Evolutionary conservation across 2,797 vertebrate species (phyloP).

Genomic region (Streptopelia turtur): DNA sequence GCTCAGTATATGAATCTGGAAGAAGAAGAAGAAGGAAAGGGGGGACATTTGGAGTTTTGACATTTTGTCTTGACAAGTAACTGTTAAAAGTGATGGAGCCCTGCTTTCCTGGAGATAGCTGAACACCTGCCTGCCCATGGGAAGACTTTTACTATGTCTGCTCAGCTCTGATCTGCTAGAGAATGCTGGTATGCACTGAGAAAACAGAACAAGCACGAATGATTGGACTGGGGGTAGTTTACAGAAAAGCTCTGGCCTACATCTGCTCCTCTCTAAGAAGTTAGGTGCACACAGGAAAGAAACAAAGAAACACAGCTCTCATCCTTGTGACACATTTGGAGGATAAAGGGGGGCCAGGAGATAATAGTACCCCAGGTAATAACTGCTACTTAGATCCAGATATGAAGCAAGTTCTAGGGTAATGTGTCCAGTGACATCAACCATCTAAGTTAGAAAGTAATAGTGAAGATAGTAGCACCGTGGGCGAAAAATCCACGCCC

Average conservation of each 20-base stretch:
- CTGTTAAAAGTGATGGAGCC: no score
- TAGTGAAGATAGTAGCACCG: not conserved
- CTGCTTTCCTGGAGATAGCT: no score
- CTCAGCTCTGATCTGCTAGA: not conserved
- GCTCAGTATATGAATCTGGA: no score
- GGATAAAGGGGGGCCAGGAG: fast-evolving
- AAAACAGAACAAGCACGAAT: not conserved
- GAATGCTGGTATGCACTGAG: not conserved
- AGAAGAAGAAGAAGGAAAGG: no score
- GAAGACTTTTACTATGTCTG: not conserved
- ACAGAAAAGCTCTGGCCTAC: not conserved
- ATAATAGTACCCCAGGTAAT: not conserved
- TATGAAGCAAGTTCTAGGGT: not conserved
- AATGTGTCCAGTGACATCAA: not conserved
- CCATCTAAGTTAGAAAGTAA: not conserved
- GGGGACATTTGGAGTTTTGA: no score
- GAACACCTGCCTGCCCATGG: no score
- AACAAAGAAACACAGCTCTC: not conserved
- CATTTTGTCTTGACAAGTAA: no score
- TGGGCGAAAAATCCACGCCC: not conserved
- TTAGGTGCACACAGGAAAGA: not conserved
- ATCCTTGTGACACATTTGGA: not conserved
- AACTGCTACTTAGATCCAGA: not conserved
- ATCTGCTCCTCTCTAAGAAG: not conserved
- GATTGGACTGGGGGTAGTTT: not conserved